These are phyloP conservation scores for Phytoseiulus persimilis DNA, from an alignment of 2,888 invertebrate genomes.

Conservation along the genomic window DNA sequence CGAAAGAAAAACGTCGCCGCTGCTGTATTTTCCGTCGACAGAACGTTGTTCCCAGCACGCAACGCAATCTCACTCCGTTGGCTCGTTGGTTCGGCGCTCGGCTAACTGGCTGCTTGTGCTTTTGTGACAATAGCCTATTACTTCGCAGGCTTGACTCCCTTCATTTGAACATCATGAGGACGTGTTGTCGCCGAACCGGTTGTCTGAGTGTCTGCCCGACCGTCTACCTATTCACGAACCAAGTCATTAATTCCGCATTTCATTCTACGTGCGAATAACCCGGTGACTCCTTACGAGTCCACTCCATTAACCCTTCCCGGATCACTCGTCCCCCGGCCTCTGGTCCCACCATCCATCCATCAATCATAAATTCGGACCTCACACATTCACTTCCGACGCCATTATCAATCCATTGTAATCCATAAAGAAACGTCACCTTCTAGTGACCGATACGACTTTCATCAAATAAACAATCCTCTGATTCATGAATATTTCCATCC, in stretches of 20 bases:
- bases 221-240: not conserved
- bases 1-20: not conserved
- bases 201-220: not conserved
- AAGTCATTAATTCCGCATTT: not conserved
- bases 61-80: not conserved
- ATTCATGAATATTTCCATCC: too few relatives aligned
- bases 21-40: not conserved
- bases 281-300: not conserved
- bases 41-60: not conserved
- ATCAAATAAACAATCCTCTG: too few relatives aligned
- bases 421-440: too few relatives aligned
- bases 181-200: not conserved
- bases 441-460: too few relatives aligned
- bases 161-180: not conserved
- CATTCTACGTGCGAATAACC: not conserved
- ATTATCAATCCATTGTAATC: too few relatives aligned
- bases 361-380: too few relatives aligned
- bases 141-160: not conserved
- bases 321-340: too few relatives aligned
- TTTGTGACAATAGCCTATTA: slow-evolving; percentile 5
- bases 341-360: too few relatives aligned
- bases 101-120: not conserved
- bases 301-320: too few relatives aligned
- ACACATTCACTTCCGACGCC: too few relatives aligned
- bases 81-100: not conserved